Base-by-base conservation (phyloP, 2,888 invertebrate genomes). In the Anodontia alba region DNA sequence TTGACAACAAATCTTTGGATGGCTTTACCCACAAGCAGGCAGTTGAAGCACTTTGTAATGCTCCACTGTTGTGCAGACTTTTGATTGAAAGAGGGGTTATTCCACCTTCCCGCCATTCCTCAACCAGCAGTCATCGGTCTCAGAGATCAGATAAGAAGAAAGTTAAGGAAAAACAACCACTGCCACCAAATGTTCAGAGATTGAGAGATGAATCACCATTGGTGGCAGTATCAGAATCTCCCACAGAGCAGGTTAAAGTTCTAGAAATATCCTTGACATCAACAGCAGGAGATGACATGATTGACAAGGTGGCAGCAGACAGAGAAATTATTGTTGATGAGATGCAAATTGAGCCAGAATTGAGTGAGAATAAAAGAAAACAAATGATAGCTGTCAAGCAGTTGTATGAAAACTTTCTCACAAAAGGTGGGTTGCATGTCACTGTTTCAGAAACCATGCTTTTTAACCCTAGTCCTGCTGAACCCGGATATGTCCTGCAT, bases 1-100 rank as follows among this genome's bases (percentile, higher is more conserved):
- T 95, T 17, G 94, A 94, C 86, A 93, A 91, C 38, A 87, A 91
- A 69, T 89, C 90, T 8, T 87, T 95, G 75, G 89, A 89, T 57
- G 92, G 93, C 23, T 92, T 92, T 49, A 94, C 94, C 46, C 93
- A 95, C 74, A 93, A 93, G 77, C 92, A 94, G 78, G 95, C 95
- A 2, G 95, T 95, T 10, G 92, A 94, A 68, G 81, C 89, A 5
- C 81, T 93, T 20, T 84, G 89, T 29, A 80, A 84, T 73, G 91
- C 92, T 43, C 89, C 92, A 29, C 81, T 84, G 7, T 78, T 86
- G 57, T 89, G 90, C 70, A 74, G 76, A 33, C 81, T 93, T 17
- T 54, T 89, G 7, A 81, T 93, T 73, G 88, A 90, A 76, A 57
- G 86, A 71, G 72, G 73, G 23, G 51, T 57, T 23, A 68, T 62